phyloP scores from a whole-genome alignment of 2,113 vertebrate species.

The Platichthys flesus region DNA sequence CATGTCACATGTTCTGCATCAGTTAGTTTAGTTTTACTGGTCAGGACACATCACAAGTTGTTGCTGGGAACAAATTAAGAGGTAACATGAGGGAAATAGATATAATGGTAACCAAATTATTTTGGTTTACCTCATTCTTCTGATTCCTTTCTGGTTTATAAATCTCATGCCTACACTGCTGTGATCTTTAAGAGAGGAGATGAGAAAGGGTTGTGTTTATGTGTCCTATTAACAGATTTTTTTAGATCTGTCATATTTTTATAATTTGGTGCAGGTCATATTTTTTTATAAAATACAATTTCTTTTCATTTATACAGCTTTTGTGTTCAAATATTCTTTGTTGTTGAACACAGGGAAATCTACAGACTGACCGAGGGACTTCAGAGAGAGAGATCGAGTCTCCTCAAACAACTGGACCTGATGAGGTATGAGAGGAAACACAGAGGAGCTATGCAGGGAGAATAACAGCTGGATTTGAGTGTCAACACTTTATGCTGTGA shows the following conservation, averaged over 20 bases:
- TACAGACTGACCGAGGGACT: conserved; percentile 89
- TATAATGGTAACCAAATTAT: too few species aligned
- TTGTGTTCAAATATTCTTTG: not conserved
- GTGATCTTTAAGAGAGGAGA: not conserved
- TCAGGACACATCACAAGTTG: too few species aligned
- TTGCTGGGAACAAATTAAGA: too few species aligned
- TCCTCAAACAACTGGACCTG: conserved; percentile 92
- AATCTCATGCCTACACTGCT: not conserved
- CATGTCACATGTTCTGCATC: too few species aligned
- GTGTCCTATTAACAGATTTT: not conserved
- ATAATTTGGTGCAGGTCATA: not conserved
- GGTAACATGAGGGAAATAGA: too few species aligned
- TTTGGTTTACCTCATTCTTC: too few species aligned
- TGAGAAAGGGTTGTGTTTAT: not conserved
- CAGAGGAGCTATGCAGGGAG: not conserved
- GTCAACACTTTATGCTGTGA: not conserved
- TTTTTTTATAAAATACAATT: not conserved
- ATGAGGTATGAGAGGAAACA: conserved; percentile 83
- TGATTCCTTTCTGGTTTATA: too few species aligned
- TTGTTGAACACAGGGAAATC: conserved; percentile 84
- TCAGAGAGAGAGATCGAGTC: conserved; percentile 88
- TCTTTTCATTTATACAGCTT: too few species aligned
- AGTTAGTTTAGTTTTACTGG: too few species aligned
- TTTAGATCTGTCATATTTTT: not conserved
- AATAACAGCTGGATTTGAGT: not conserved